phyloP scores from a whole-genome alignment of 2,113 vertebrate species.

The Gadus chalcogrammus region DNA sequence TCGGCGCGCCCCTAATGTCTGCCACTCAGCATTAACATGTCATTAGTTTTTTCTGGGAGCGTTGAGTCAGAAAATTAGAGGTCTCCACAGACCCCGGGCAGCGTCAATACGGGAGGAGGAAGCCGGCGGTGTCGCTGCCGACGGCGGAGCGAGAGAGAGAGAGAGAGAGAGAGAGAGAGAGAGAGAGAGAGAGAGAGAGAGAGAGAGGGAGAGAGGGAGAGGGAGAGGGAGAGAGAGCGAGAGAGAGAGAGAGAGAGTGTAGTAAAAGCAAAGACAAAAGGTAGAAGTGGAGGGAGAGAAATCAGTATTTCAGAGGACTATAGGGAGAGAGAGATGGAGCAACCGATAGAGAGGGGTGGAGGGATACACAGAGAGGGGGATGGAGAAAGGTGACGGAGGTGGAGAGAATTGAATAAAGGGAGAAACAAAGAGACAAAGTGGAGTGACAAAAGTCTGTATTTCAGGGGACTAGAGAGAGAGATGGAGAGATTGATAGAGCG shows the following conservation, averaged over 20 bases:
- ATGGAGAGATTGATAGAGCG: too few relatives aligned
- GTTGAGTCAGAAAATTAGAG: constrained; percentile 69
- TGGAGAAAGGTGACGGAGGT: neutral
- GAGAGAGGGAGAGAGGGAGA: too few relatives aligned
- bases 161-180: neutral
- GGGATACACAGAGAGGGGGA: too few relatives aligned
- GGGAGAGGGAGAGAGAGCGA: too few relatives aligned
- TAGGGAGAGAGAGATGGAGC: too few relatives aligned
- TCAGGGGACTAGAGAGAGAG: constrained; percentile 14
- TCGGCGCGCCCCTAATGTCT: constrained; percentile 53
- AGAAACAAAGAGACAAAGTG: constrained; percentile 12
- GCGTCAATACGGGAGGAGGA: constrained; percentile 45
- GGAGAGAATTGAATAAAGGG: neutral
- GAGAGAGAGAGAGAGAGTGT: too few relatives aligned
- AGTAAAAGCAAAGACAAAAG: neutral
- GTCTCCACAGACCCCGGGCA: constrained; percentile 54
- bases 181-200: constrained; percentile 1
- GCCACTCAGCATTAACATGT: constrained; percentile 69
- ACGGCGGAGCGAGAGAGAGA: constrained; percentile 36
- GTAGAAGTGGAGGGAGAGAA: constrained; percentile 19
- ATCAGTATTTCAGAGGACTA: constrained; percentile 18
- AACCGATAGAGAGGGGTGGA: too few relatives aligned
- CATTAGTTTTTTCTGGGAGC: constrained; percentile 67
- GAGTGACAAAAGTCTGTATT: constrained; percentile 7
- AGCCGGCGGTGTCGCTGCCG: constrained; percentile 20